Evolutionary conservation across 2,113 vertebrate species (phyloP).

Genomic region (Ptyas mucosa): DNA sequence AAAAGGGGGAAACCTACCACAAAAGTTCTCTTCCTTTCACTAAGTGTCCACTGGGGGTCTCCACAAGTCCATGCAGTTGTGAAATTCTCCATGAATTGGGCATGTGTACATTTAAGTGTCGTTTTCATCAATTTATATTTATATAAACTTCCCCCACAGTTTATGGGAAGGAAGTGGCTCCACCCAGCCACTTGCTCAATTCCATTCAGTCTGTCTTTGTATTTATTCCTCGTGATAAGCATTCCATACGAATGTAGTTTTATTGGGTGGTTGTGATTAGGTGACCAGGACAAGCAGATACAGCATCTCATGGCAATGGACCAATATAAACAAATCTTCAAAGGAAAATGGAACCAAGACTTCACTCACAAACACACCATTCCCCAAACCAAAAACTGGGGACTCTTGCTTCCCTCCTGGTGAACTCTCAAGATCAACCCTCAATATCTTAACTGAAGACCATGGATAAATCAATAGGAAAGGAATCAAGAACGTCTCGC

Average conservation of each 20-base stretch:
- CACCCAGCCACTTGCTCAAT: neutral
- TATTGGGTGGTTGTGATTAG: neutral
- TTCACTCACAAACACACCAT: neutral
- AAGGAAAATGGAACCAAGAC: neutral
- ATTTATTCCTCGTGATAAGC: neutral
- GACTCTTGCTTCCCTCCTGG: neutral
- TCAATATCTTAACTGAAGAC: neutral
- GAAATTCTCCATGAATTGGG: neutral
- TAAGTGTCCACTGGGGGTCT: neutral
- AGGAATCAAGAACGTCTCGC: neutral
- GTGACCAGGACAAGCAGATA: too few relatives aligned
- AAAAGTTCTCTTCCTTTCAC: neutral
- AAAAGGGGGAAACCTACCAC: neutral
- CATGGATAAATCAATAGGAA: neutral
- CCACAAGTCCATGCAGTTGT: neutral
- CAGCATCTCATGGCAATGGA: neutral
- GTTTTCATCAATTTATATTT: neutral
- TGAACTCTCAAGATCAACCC: neutral
- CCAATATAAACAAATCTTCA: neutral
- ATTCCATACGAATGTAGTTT: neutral
- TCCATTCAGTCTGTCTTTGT: too few relatives aligned
- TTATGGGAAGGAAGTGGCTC: neutral
- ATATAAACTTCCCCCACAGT: neutral
- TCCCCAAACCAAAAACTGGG: neutral
- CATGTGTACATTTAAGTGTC: neutral